A percentile compares a stretch with the other conserved stretches of the same genome.
These are phyloP conservation scores for Lycodopsis pacificus DNA, from an alignment of 2,797 vertebrate species.

Conservation along the genomic window DNA sequence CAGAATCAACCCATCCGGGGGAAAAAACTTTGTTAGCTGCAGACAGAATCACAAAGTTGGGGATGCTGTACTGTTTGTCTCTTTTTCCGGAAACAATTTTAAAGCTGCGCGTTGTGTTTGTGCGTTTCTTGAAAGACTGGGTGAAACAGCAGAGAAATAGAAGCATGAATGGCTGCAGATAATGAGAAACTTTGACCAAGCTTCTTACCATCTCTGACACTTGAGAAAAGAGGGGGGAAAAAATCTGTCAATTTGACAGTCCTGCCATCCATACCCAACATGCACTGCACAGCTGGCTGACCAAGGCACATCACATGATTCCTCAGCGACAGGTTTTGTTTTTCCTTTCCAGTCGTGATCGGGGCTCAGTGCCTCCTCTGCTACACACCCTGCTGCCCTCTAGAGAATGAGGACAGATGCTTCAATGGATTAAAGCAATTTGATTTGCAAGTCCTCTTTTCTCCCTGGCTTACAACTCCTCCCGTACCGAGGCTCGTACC, in stretches of 20 bases:
- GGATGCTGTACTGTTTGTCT: slow-evolving; percentile 8
- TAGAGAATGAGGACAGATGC: slow-evolving; percentile 74
- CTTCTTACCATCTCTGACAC: slow-evolving; percentile 39
- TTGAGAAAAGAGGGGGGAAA: not conserved
- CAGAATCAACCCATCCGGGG: slow-evolving; percentile 42
- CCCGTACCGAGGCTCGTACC: slow-evolving; percentile 37
- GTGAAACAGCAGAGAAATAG: slow-evolving; percentile 7
- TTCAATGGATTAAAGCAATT: slow-evolving; percentile 72
- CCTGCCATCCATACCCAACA: slow-evolving; percentile 33
- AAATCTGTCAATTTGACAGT: slow-evolving; percentile 32
- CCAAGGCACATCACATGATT: slow-evolving; percentile 45
- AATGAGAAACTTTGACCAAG: slow-evolving; percentile 53
- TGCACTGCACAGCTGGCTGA: slow-evolving; percentile 57
- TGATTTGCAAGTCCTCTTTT: slow-evolving; percentile 70
- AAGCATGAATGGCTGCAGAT: slow-evolving; percentile 42
- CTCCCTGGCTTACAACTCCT: slow-evolving; percentile 50
- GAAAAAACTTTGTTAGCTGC: slow-evolving; percentile 36
- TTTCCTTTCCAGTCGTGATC: slow-evolving; percentile 62
- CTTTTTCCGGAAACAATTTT: slow-evolving; percentile 38
- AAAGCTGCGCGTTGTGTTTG: slow-evolving; percentile 17
- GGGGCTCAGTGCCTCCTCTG: slow-evolving; percentile 41
- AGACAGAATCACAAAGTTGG: slow-evolving; percentile 34
- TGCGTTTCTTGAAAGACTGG: not conserved
- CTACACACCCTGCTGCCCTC: slow-evolving; percentile 58
- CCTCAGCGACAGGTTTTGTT: slow-evolving; percentile 65